These are phyloP conservation scores for Mesochorus sp. DNA, from an alignment of 2,888 invertebrate species.

Conservation along the genomic window DNA sequence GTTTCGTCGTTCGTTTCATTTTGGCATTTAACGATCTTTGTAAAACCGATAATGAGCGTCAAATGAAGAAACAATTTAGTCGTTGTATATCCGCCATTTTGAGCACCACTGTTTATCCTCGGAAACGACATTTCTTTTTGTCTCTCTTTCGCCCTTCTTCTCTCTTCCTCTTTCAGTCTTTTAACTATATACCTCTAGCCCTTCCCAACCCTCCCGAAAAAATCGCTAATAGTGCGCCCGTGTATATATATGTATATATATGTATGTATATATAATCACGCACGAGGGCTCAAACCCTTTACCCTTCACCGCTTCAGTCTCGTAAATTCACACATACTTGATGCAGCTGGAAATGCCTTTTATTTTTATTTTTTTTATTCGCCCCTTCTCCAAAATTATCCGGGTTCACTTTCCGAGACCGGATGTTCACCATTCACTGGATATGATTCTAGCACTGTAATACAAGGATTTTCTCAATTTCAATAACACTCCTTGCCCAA, in stretches of 20 bases:
- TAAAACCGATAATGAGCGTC: conserved; percentile 51
- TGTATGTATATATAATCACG: not conserved
- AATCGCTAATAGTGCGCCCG: conserved; percentile 3
- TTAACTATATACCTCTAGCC: conserved; percentile 12
- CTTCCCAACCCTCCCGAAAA: not conserved
- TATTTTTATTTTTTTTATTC: conserved; percentile 10
- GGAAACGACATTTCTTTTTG: conserved; percentile 74
- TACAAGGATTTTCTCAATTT: conserved; percentile 47
- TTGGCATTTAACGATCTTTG: conserved; percentile 36
- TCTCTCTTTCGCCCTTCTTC: conserved; percentile 23
- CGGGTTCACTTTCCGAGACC: not conserved
- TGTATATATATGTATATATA: not conserved
- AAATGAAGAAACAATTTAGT: conserved; percentile 64
- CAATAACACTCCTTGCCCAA: conserved; percentile 36
- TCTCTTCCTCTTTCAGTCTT: conserved; percentile 31
- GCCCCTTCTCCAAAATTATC: not conserved
- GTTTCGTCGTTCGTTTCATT: conserved; percentile 45
- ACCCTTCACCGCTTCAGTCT: conserved; percentile 13
- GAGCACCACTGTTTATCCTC: conserved; percentile 70
- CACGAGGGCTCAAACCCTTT: conserved; percentile 23
- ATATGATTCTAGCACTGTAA: conserved; percentile 13
- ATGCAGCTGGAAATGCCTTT: not conserved
- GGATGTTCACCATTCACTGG: conserved; percentile 24
- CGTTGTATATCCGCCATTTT: conserved; percentile 61
- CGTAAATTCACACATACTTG: conserved; percentile 43